Conservation (phyloP, 2,113 vertebrate species). For the Piaya cayana region DNA sequence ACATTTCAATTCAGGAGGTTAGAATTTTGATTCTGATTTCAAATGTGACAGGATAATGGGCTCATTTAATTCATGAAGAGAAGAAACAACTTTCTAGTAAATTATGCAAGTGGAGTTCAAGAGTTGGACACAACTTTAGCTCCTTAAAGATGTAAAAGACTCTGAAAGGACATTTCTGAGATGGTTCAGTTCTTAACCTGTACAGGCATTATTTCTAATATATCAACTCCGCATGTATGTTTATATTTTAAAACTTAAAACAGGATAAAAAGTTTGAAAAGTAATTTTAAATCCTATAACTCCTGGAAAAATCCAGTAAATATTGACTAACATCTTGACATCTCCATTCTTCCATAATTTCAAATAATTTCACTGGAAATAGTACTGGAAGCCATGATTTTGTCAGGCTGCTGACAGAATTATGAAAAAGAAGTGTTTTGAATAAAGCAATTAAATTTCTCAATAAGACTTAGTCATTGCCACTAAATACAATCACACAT, state of each 20-base stretch:
- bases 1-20: background rate
- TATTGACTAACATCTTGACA: background rate
- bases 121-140: background rate
- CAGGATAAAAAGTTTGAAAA: background rate
- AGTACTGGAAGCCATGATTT: background rate
- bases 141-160: background rate
- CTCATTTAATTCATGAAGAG: background rate
- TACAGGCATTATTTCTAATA: background rate
- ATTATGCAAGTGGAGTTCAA: background rate
- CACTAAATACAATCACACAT: background rate
- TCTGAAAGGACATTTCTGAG: background rate
- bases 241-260: background rate
- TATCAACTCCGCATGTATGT: background rate
- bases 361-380: background rate
- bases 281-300: background rate
- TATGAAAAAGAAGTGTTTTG: background rate
- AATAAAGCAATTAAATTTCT: background rate
- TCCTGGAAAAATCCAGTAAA: background rate
- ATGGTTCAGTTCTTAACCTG: background rate
- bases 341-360: background rate
- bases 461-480: no score
- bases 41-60: background rate
- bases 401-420: background rate
- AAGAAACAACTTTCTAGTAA: background rate
- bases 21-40: background rate